A percentile compares a stretch with the other conserved stretches of the same genome.
Conservation (phyloP, 1,140 invertebrate species). For the Drosophila micromelanica region DNA sequence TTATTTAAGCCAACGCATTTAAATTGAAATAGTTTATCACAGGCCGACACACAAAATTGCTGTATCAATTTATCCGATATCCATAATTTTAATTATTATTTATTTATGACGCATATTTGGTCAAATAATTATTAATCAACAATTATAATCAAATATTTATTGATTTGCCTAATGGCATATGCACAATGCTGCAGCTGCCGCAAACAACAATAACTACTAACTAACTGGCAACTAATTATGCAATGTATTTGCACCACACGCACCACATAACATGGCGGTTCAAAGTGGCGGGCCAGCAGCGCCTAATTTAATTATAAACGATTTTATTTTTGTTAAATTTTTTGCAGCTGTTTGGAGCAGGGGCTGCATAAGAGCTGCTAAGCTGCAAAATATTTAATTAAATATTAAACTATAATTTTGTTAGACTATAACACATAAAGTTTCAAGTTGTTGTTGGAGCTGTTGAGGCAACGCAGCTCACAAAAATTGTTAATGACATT, state of each 20-base stretch:
- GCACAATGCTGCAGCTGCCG: neutral
- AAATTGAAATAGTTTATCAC: neutral
- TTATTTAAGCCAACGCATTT: neutral
- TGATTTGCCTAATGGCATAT: constrained; percentile 68
- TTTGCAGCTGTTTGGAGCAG: neutral
- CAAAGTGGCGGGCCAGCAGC: constrained; percentile 27
- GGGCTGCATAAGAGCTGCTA: constrained; percentile 36
- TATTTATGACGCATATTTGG: constrained; percentile 43
- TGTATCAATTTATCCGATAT: constrained; percentile 4
- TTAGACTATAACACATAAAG: constrained; percentile 65
- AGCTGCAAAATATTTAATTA: constrained; percentile 71
- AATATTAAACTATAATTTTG: constrained; percentile 77
- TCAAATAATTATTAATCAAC: constrained; percentile 77
- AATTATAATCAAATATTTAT: constrained; percentile 80
- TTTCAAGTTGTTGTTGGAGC: constrained; percentile 64
- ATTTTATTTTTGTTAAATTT: constrained; percentile 10
- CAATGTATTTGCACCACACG: constrained; percentile 37
- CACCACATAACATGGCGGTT: constrained; percentile 29
- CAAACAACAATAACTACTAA: constrained; percentile 14
- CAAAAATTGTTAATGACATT: constrained; percentile 80
- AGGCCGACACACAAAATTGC: neutral
- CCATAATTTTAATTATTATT: neutral
- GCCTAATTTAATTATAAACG: constrained; percentile 65
- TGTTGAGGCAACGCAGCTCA: constrained; percentile 35
- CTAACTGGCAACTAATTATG: constrained; percentile 59